phyloP scores from a whole-genome alignment of 1,140 invertebrate genomes.

The Cherax quadricarinatus region DNA sequence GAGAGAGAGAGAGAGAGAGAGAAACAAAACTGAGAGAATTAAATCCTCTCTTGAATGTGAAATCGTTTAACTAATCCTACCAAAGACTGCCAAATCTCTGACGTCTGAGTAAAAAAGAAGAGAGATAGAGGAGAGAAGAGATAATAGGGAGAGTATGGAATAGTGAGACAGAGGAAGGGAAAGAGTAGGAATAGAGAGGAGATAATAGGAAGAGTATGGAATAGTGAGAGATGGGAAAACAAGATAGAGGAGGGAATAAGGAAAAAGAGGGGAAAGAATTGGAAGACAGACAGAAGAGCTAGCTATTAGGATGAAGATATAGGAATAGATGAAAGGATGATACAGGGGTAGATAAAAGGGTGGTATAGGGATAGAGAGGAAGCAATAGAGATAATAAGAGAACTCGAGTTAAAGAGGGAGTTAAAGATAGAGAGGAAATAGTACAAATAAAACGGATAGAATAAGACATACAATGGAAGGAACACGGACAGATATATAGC shows the following conservation, averaged over 20 bases:
- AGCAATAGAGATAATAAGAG: too few species aligned
- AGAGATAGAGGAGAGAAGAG: not conserved
- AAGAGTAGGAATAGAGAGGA: too few species aligned
- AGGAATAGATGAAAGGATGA: not conserved
- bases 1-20: not conserved
- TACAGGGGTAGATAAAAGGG: not conserved
- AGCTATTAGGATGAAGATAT: not conserved
- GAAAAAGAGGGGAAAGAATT: not conserved
- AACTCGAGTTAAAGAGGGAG: too few species aligned
- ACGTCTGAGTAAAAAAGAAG: not conserved
- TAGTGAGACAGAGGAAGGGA: too few species aligned
- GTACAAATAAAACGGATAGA: too few species aligned
- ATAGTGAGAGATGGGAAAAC: too few species aligned
- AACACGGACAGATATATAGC: too few species aligned
- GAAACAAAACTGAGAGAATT: not conserved
- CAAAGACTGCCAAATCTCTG: too few species aligned
- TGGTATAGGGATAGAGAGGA: not conserved
- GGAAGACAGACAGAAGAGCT: not conserved
- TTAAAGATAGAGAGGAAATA: too few species aligned
- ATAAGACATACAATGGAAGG: too few species aligned
- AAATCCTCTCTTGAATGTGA: not conserved
- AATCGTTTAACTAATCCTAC: too few species aligned
- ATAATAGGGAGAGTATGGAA: not conserved
- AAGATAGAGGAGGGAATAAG: not conserved
- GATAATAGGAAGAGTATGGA: not conserved